Evolutionary conservation across 2,797 vertebrate species (phyloP), one percentile per base, ranked within the genome.

Genomic region (Ctenosaura bakeri): DNA sequence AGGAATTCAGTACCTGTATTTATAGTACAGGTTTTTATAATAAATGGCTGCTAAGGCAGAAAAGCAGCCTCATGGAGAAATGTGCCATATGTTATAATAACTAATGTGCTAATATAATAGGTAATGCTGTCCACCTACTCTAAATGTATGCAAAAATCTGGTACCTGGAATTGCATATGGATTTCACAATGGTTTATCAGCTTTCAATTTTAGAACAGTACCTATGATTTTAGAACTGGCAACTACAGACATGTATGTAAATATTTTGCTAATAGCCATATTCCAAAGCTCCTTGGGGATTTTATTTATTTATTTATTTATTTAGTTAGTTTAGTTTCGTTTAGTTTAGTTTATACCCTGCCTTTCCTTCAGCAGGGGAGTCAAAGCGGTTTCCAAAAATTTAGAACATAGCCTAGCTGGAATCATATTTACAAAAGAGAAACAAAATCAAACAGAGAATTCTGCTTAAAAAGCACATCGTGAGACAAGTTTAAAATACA

Each of bases 1-100:
- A 88, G 83, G 91, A 0, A 69, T 32, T 92, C 9, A 91, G 38
- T 77, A 88, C 89, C 91, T 93, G 82, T 91, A 94, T 93, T 94
- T 93, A 88, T 90, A 94, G 78, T 38, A 52, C 93, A 93, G 93
- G 2, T 88, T 83, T 76, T 83, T 90, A 54, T 20, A 95, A 93
- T 64, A 96, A 94, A 92, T 89, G 90, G 85, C 69, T 87, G 83
- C 52, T 76, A 86, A 52, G 88, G 56, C 22, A 90, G 62, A 80
- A 71, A 78, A n/a, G 87, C 88, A 92, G 73, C 38, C 94, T 59
- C 85, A 94, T 46, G 26, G 73, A 88, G 88, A 92, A 94, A 92
- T 2, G 1, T 1, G 86, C 85, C 88, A 90, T 80, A 85, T 84
- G 54, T 76, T 92, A 29, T 62, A 87, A 92, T 93, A 90, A 77